These are phyloP conservation scores for Nycticorax nycticorax DNA, from an alignment of 2,113 vertebrate genomes.

Conservation along the genomic window DNA sequence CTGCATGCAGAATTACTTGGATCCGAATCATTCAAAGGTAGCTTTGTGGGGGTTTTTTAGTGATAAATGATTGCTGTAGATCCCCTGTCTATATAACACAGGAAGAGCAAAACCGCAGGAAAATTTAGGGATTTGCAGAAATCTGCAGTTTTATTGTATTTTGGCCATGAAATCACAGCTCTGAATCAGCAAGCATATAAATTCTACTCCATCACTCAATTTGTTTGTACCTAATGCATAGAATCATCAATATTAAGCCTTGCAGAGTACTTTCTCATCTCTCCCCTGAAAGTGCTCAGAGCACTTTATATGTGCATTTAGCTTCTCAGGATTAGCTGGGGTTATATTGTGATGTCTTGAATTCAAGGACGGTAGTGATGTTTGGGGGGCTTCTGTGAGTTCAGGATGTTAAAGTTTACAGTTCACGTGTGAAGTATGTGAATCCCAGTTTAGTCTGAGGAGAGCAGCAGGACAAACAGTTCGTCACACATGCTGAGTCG, in stretches of 20 bases:
- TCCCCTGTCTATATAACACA: not conserved
- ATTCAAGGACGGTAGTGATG: slow-evolving; percentile 2
- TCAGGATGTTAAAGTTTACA: slow-evolving; percentile 55
- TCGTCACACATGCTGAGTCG: slow-evolving; percentile 56
- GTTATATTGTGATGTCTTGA: slow-evolving; percentile 16
- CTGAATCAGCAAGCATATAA: not conserved
- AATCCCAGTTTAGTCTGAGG: slow-evolving; percentile 52
- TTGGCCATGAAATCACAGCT: not conserved
- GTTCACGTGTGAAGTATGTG: slow-evolving; percentile 50
- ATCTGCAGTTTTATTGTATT: not conserved
- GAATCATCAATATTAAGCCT: not conserved
- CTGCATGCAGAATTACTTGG: not conserved
- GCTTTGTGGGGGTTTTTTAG: not conserved
- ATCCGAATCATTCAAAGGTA: not conserved
- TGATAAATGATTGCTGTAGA: not conserved
- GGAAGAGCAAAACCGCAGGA: not conserved
- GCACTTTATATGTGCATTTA: not conserved
- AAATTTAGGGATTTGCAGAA: not conserved
- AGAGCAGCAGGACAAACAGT: slow-evolving; percentile 61
- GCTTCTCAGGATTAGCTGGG: slow-evolving; percentile 20
- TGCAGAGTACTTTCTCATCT: not conserved
- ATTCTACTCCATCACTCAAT: not conserved
- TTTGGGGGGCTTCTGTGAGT: not conserved
- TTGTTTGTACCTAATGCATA: not conserved
- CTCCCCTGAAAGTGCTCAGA: not conserved